Evolutionary conservation across 1,140 invertebrate species (phyloP), one percentile per base, ranked within the genome.

Genomic region (Drosophila equinoxialis): DNA sequence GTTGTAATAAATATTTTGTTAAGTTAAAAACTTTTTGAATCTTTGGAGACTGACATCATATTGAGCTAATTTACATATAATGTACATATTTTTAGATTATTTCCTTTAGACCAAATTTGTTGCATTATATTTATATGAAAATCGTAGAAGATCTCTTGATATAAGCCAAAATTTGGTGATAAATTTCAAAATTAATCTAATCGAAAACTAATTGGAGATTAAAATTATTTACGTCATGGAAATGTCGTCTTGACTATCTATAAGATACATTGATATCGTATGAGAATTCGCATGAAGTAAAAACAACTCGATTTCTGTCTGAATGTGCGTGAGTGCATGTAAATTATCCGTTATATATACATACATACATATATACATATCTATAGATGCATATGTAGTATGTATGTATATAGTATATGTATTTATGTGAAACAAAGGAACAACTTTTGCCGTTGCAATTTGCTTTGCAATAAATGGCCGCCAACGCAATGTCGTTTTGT

Each of bases 391-490:
- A 30, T 30, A 30, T 6, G 1, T 30, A 30, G 30, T 26, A 26
- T 33, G 51, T 65, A 10, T 17, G 45, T 23, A 23, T 20, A 20
- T 20, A 14, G 45, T 23, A 23, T 51, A 20, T 51, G 45, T 51
- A 48, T 48, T 48, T 48, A 48, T 74, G 59, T 58, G 64, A 77
- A 85, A 85, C 81, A 85, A 85, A 85, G 82, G 72, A 85, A 67
- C 74, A 71, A 78, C 54, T 85, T 85, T 71, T 81, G 45, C 65
- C 64, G 72, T 65, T 54, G 59, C 65, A 71, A 42, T 71, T 39
- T 48, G 26, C 72, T 71, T 6, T 55, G 72, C 61, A 45, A 58
- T 65, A 55, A 30, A 72, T 74, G 81, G 79, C 77, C 81, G 82
- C 81, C 81, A 84, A 81, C 69, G 77, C 69, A 69, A 77, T 74